Base-by-base conservation (phyloP, 2,797 vertebrate genomes). In the Pipistrellus kuhlii region DNA sequence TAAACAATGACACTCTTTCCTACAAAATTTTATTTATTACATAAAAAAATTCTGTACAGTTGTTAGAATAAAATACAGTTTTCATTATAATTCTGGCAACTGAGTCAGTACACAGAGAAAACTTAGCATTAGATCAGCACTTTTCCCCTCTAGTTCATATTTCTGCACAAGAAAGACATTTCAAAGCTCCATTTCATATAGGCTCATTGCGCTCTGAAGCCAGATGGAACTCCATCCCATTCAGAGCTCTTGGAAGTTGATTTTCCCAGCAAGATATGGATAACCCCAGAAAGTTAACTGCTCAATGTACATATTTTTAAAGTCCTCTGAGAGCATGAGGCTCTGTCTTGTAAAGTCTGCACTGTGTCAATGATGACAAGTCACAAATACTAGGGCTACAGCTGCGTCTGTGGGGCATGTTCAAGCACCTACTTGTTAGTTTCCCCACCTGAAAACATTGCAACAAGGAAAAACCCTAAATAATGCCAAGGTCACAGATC, bases 1-100 rank as follows among this genome's bases (percentile, higher is more conserved):
- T 93, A 97, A 85, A 97, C 89, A 96, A 6, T 92, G 72, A 94
- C 38, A 85, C 66, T 85, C 66, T 96, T 98, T 98, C 96, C 98
- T 98, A 98, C 91, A 98, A 98, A 98, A 92, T 97, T 98, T 98
- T 98, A 98, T 98, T 98, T 96, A 97, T 97, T 98, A 98, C 98
- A 98, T 98, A 97, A 98, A 98, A 98, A 98, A 98, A 98, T 94
- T 96, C 97, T 98, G 98, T 98, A 98, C 98, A 98, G 98, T 98
- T 98, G 96, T 98, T 98, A 98, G 98, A 98, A 98, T 98, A 98
- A 98, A 98, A 98, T 98, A 98, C 98, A 98, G 96, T 98, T 98
- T 98, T 98, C 98, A 97, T 98, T 98, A 97, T 98, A 98, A 98
- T 98, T 98, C 98, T 98, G 98, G 98, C 98, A 97, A 98, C 97